A percentile compares a stretch with the other conserved stretches of the same genome.
These are phyloP conservation scores for Bellardia bayeri DNA, from an alignment of 2,888 invertebrate genomes.

Conservation along the genomic window DNA sequence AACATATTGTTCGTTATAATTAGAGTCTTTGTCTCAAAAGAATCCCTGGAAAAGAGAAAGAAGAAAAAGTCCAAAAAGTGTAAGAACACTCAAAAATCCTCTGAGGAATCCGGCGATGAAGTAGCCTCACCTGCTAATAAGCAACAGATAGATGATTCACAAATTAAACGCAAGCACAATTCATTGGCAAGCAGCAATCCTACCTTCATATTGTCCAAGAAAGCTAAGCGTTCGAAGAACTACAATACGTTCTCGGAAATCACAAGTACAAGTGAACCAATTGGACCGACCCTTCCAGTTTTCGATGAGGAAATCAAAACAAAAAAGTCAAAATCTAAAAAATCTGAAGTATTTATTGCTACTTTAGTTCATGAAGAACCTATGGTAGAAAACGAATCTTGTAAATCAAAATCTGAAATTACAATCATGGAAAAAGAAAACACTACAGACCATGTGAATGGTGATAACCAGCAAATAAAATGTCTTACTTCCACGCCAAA, in stretches of 20 bases:
- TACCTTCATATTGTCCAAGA: conserved; percentile 35
- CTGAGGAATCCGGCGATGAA: neutral
- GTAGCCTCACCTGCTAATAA: neutral
- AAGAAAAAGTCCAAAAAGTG: conserved; percentile 63
- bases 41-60: conserved; percentile 60
- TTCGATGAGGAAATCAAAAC: neutral
- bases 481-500: conserved; percentile 23
- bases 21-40: conserved; percentile 72
- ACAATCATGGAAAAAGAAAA: neutral
- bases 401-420: neutral
- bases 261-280: conserved; percentile 68
- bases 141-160: neutral
- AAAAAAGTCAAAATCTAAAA: conserved; percentile 12
- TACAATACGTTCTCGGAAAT: conserved; percentile 64
- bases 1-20: neutral
- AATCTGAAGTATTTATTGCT: neutral
- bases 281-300: neutral
- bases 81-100: neutral
- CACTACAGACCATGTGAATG: no score
- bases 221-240: conserved; percentile 62
- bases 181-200: conserved; percentile 24
- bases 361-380: neutral
- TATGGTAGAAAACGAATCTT: neutral
- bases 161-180: conserved; percentile 68
- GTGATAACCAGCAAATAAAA: neutral